Evolutionary conservation across 2,888 invertebrate genomes (phyloP).

Genomic region (Cephonodes hylas): DNA sequence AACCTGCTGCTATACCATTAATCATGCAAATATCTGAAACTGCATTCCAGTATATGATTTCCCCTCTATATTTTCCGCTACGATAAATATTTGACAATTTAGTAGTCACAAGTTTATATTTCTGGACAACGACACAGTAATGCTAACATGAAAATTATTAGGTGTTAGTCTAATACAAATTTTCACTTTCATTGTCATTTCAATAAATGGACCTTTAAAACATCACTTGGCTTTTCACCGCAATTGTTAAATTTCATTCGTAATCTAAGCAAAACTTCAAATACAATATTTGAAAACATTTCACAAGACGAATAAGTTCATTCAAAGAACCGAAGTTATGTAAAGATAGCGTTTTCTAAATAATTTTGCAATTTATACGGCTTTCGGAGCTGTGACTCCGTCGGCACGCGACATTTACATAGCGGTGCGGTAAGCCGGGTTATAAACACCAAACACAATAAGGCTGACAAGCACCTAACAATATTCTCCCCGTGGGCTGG

Average conservation of each 20-base stretch:
- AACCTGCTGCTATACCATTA: neutral
- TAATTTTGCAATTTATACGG: constrained; percentile 67
- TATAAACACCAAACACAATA: constrained; percentile 24
- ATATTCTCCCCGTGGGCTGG: neutral
- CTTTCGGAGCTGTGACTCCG: constrained; percentile 71
- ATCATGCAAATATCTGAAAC: neutral
- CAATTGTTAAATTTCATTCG: neutral
- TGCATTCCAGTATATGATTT: neutral
- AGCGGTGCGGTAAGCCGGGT: constrained; percentile 49
- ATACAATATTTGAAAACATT: neutral
- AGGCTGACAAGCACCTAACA: neutral
- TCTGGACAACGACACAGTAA: neutral
- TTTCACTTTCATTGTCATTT: neutral
- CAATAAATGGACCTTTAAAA: neutral
- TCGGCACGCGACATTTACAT: constrained; percentile 76
- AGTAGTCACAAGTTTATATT: neutral
- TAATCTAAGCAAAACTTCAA: neutral
- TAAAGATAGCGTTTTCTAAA: constrained; percentile 62
- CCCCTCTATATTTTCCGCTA: neutral
- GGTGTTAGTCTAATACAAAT: neutral
- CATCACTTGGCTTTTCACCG: neutral
- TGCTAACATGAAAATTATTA: neutral
- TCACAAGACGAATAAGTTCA: constrained; percentile 4
- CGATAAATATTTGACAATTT: neutral
- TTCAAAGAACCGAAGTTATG: constrained; percentile 52